phyloP scores from a whole-genome alignment of 2,888 invertebrate genomes.

The Eurytoma californica region DNA sequence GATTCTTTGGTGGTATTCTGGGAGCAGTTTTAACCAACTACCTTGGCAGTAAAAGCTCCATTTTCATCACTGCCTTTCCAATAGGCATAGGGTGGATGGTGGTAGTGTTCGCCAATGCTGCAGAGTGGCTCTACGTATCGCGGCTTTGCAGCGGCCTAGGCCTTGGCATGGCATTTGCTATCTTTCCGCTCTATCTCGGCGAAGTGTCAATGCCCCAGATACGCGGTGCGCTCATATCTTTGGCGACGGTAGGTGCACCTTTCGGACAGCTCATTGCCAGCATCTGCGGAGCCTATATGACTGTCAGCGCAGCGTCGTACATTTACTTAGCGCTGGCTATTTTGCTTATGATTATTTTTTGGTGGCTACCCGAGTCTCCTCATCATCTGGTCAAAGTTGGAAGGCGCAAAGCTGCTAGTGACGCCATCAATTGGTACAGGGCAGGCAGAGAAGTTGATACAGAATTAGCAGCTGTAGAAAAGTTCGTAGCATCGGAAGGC shows the following conservation, averaged over 20 bases:
- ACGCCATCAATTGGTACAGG: conserved; percentile 50
- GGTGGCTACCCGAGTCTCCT: conserved; percentile 67
- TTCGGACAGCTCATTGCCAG: conserved; percentile 66
- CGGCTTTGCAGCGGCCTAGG: conserved; percentile 61
- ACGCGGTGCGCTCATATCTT: conserved; percentile 66
- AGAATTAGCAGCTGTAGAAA: conserved; percentile 41
- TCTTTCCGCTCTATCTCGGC: conserved; percentile 65
- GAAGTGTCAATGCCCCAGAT: conserved; percentile 66
- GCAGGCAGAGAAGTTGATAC: conserved; percentile 38
- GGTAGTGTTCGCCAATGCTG: conserved; percentile 58
- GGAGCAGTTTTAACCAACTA: conserved; percentile 59
- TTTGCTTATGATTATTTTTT: conserved; percentile 61
- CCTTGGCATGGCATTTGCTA: conserved; percentile 63
- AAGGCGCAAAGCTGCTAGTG: conserved; percentile 27
- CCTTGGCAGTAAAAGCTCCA: conserved; percentile 61
- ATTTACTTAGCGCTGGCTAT: conserved; percentile 63
- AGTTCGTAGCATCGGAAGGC: conserved; percentile 16
- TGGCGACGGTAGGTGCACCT: conserved; percentile 65
- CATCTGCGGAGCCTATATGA: conserved; percentile 62
- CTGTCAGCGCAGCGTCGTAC: conserved; percentile 62
- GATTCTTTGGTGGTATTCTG: conserved; percentile 60
- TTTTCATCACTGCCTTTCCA: conserved; percentile 60
- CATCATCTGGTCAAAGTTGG: conserved; percentile 58
- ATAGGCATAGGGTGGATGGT: conserved; percentile 60
- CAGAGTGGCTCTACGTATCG: conserved; percentile 60